A percentile compares a stretch with the other conserved stretches of the same genome.
Evolutionary conservation across 2,113 vertebrate genomes (phyloP).

Genomic region (Mesocricetus auratus): DNA sequence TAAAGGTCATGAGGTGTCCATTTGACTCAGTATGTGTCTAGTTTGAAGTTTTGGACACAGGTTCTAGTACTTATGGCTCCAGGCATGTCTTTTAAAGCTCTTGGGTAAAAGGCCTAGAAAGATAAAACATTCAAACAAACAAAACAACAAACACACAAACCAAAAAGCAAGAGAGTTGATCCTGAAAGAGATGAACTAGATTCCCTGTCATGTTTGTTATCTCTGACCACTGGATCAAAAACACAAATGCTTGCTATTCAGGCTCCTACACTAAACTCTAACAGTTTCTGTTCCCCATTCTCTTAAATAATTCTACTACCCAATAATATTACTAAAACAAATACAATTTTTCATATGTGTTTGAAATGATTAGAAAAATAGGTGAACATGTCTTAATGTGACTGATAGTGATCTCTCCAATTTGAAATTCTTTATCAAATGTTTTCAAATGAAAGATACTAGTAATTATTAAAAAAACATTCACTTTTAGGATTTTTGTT

Average conservation of each 20-base stretch:
- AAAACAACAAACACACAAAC: too few species aligned
- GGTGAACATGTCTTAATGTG: not conserved
- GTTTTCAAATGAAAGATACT: not conserved
- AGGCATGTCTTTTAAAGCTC: too few species aligned
- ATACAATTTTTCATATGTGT: not conserved
- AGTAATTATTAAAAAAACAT: too few species aligned
- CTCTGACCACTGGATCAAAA: not conserved
- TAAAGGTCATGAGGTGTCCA: rapidly evolving
- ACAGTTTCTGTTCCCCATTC: too few species aligned
- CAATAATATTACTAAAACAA: not conserved
- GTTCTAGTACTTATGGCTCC: too few species aligned
- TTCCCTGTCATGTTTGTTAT: not conserved
- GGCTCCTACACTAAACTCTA: too few species aligned
- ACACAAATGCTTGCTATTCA: not conserved
- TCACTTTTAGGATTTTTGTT: not conserved
- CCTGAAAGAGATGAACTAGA: not conserved
- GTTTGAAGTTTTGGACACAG: not conserved
- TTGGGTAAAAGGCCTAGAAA: not conserved
- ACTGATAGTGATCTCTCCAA: not conserved
- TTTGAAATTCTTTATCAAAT: not conserved
- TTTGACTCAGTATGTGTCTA: not conserved
- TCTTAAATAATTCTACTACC: not conserved
- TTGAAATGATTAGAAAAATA: not conserved
- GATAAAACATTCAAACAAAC: not conserved
- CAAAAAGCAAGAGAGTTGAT: not conserved